These are phyloP conservation scores for Platygyra sinensis DNA, from an alignment of 64 coral and sea anemone species.

Conservation along the genomic window DNA sequence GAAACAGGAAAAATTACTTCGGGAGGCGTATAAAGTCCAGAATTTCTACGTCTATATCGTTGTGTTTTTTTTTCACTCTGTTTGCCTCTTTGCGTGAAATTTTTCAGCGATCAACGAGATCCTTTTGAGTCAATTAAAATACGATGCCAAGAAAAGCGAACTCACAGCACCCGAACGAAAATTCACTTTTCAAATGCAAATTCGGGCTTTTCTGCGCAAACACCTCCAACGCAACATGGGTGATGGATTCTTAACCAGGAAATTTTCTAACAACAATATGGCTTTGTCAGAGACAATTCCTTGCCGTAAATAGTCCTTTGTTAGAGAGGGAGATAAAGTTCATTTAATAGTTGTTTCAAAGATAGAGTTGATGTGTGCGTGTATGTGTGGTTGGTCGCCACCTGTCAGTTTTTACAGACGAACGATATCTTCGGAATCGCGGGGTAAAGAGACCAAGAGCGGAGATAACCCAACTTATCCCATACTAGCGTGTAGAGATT, in stretches of 20 bases:
- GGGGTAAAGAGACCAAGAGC: background rate
- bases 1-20: background rate
- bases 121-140: background rate
- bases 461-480: background rate
- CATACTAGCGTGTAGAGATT: background rate
- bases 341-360: slow-evolving; percentile 2
- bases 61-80: background rate
- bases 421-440: background rate
- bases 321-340: slow-evolving; percentile 11
- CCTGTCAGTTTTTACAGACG: background rate
- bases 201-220: background rate
- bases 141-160: background rate
- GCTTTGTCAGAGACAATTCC: background rate
- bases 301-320: background rate
- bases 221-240: background rate
- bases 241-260: background rate
- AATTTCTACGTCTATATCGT: background rate
- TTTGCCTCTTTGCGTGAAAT: too few species aligned
- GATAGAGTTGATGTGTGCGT: background rate
- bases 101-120: too few species aligned
- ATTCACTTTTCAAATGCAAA: slow-evolving; percentile 32
- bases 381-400: background rate
- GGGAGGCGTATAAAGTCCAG: background rate
- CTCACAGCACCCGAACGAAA: background rate
- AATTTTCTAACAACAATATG: slow-evolving; percentile 9